phyloP scores from a whole-genome alignment of 2,888 invertebrate species.

The Calliscelio sp. region DNA sequence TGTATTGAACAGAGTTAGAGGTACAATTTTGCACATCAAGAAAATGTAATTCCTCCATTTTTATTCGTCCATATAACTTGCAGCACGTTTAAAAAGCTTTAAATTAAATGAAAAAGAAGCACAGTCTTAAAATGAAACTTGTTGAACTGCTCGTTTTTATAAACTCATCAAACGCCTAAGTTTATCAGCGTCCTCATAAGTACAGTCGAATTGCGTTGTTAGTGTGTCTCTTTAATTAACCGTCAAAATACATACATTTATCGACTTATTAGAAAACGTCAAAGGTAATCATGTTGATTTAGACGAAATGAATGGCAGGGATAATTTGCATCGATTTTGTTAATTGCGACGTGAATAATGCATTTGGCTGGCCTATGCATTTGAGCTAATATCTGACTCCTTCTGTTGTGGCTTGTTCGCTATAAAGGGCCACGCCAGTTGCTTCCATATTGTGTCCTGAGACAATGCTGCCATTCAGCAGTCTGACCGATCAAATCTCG shows the following conservation, averaged over 20 bases:
- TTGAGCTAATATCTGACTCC: constrained; percentile 61
- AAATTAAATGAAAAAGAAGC: constrained; percentile 31
- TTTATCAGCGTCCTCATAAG: background rate
- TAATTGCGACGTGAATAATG: constrained; percentile 68
- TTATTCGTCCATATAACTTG: constrained; percentile 41
- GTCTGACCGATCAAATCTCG: constrained; percentile 60
- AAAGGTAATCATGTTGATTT: constrained; percentile 42
- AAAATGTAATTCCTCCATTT: constrained; percentile 9
- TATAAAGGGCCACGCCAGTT: constrained; percentile 61
- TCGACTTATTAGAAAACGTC: constrained; percentile 13
- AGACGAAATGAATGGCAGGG: constrained; percentile 38
- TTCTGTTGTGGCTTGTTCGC: constrained; percentile 52
- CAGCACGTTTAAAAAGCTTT: constrained; percentile 12
- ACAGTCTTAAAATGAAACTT: constrained; percentile 16
- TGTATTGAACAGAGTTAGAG: constrained; percentile 2
- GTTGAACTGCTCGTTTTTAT: constrained; percentile 7
- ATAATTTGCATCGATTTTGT: constrained; percentile 61
- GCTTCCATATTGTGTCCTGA: constrained; percentile 62
- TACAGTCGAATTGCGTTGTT: constrained; percentile 26
- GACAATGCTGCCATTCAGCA: constrained; percentile 64
- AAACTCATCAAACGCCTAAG: background rate
- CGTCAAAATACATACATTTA: constrained; percentile 41
- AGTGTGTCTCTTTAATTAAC: constrained; percentile 34
- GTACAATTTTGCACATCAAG: constrained; percentile 34
- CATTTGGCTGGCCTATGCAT: constrained; percentile 59